Percentiles rank a stretch among this genome's conserved stretches.
Evolutionary conservation across 2,888 invertebrate species (phyloP).

Genomic region (Fragum sueziense): DNA sequence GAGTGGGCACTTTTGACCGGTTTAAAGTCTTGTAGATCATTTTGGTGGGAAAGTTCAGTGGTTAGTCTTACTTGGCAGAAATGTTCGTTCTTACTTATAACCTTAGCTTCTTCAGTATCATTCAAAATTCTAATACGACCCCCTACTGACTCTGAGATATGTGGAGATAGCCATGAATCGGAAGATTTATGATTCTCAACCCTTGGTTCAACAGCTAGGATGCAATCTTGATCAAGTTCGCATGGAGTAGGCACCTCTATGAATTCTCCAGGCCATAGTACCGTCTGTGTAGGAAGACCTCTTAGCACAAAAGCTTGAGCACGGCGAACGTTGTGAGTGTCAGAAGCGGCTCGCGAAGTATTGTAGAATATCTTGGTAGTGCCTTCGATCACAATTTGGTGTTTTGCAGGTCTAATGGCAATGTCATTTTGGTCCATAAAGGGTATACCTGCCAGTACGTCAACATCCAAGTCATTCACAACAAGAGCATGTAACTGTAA

Average conservation of each 20-base stretch:
- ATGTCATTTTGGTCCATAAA: constrained; percentile 64
- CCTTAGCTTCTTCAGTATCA: constrained; percentile 22
- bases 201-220: constrained; percentile 37
- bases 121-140: constrained; percentile 44
- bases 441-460: constrained; percentile 60
- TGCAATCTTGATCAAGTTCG: constrained; percentile 19
- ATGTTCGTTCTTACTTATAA: constrained; percentile 37
- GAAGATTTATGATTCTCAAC: not conserved
- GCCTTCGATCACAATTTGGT: constrained; percentile 40
- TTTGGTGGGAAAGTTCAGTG: not conserved
- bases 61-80: constrained; percentile 25
- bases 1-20: not conserved
- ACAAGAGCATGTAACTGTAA: constrained; percentile 39
- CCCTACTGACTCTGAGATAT: constrained; percentile 40
- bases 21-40: not conserved
- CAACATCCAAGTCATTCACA: constrained; percentile 51
- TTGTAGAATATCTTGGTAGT: constrained; percentile 2
- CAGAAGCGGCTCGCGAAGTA: not conserved
- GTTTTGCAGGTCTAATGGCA: constrained; percentile 51
- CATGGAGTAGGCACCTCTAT: constrained; percentile 41
- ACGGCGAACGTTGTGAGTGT: constrained; percentile 17
- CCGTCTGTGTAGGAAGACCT: constrained; percentile 3
- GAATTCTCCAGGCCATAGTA: constrained; percentile 53
- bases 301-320: constrained; percentile 25
- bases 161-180: constrained; percentile 29